phyloP scores from a whole-genome alignment of 2,888 invertebrate species.

The Chaitophorus viminalis region DNA sequence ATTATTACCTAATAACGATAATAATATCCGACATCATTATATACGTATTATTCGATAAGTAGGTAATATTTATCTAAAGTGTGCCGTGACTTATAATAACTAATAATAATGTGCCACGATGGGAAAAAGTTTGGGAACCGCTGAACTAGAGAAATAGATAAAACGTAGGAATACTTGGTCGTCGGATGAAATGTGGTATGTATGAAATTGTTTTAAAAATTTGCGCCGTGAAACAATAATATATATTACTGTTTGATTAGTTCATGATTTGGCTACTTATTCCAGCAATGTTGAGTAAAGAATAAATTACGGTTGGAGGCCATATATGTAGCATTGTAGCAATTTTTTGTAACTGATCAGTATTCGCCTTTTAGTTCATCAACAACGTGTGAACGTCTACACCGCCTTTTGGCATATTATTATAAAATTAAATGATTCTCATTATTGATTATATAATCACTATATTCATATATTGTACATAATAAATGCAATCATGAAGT shows the following conservation, averaged over 20 bases:
- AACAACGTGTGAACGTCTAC: conserved; percentile 65
- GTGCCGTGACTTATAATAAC: no score
- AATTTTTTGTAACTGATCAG: conserved; percentile 64
- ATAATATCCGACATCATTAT: no score
- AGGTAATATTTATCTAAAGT: no score
- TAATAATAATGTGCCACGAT: no score
- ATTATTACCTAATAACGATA: no score
- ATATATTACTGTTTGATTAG: conserved; percentile 28
- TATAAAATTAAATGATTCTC: conserved; percentile 65
- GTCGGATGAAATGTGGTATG: conserved; percentile 27
- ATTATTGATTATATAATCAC: no score
- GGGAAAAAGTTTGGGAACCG: no score
- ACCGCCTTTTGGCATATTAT: conserved; percentile 65
- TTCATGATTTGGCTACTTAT: conserved; percentile 63
- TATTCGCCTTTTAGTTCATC: conserved; percentile 64
- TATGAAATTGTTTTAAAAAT: conserved; percentile 32
- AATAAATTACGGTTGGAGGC: conserved; percentile 64
- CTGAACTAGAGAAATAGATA: no score
- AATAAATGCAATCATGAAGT: no score
- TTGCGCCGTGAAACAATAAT: conserved; percentile 35
- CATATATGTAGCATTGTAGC: conserved; percentile 65
- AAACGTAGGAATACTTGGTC: conserved; percentile 32
- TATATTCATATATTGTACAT: no score
- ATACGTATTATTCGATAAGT: no score
- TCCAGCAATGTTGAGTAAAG: conserved; percentile 65